Percentiles rank a stretch among this genome's conserved stretches.
These are phyloP conservation scores for Sinodicranocentrus sp. DNA, from an alignment of 2,888 invertebrate species.

Conservation along the genomic window DNA sequence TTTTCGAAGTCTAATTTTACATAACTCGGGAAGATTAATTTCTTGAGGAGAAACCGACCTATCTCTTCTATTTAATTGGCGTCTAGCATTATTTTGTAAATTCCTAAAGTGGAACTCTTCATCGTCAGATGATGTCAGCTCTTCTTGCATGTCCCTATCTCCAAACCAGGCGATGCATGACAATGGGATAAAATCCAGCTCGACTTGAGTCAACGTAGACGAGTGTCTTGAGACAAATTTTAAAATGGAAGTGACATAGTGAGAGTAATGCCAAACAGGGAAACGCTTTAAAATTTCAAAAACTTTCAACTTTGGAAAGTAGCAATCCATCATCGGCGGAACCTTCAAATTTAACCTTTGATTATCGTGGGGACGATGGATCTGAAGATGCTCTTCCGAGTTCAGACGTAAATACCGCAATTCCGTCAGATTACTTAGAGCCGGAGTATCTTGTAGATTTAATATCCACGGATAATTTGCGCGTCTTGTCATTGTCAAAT, in stretches of 20 bases:
- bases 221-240: conserved; percentile 72
- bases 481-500: conserved; percentile 69
- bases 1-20: conserved; percentile 61
- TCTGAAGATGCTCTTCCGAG: conserved; percentile 69
- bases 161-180: conserved; percentile 68
- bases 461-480: conserved; percentile 73
- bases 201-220: conserved; percentile 66
- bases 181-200: conserved; percentile 69
- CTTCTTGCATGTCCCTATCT: conserved; percentile 54
- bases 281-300: conserved; percentile 73
- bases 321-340: conserved; percentile 73
- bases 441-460: conserved; percentile 72
- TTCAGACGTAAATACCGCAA: conserved; percentile 69
- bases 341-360: conserved; percentile 42
- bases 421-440: conserved; percentile 64
- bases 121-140: conserved; percentile 59
- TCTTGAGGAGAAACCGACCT: conserved; percentile 60
- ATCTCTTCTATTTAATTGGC: conserved; percentile 29
- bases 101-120: conserved; percentile 40
- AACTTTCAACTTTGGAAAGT: conserved; percentile 68
- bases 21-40: conserved; percentile 64
- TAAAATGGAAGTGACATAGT: conserved; percentile 68
- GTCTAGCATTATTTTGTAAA: not conserved
- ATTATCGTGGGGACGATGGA: conserved; percentile 39
- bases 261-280: conserved; percentile 70